Evolutionary conservation across 2,113 vertebrate species (phyloP).

Genomic region (Ramphastos sulfuratus): DNA sequence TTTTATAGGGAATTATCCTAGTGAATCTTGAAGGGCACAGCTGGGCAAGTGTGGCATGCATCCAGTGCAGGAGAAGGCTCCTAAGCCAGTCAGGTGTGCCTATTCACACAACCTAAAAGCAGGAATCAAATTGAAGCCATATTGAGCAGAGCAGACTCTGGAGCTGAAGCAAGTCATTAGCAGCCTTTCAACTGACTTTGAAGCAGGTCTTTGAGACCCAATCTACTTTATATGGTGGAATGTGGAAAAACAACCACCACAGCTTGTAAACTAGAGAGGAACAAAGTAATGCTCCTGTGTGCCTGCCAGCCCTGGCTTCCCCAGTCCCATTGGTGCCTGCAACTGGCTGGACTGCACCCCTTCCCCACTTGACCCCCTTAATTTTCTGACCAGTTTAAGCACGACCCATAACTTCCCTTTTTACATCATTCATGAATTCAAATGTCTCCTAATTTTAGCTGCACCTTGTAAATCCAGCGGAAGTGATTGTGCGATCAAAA

Average conservation of each 20-base stretch:
- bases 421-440: neutral
- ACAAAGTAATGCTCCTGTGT: neutral
- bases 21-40: neutral
- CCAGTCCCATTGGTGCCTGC: neutral
- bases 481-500: neutral
- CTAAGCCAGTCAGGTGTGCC: neutral
- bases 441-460: conserved; percentile 13
- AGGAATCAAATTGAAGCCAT: neutral
- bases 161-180: conserved; percentile 7
- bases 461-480: conserved; percentile 41
- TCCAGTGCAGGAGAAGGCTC: neutral
- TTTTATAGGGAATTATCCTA: neutral
- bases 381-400: conserved; percentile 53
- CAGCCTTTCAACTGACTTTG: conserved; percentile 33
- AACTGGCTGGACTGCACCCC: neutral
- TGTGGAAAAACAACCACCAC: conserved; percentile 24
- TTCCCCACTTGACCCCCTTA: neutral
- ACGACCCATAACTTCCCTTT: conserved; percentile 9
- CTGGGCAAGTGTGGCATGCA: neutral
- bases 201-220: conserved; percentile 25
- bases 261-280: neutral
- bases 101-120: neutral
- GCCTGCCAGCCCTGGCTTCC: neutral
- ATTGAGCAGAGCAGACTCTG: neutral
- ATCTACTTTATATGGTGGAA: conserved; percentile 9